phyloP scores from a whole-genome alignment of 1,140 invertebrate genomes.

The Venturia canescens region DNA sequence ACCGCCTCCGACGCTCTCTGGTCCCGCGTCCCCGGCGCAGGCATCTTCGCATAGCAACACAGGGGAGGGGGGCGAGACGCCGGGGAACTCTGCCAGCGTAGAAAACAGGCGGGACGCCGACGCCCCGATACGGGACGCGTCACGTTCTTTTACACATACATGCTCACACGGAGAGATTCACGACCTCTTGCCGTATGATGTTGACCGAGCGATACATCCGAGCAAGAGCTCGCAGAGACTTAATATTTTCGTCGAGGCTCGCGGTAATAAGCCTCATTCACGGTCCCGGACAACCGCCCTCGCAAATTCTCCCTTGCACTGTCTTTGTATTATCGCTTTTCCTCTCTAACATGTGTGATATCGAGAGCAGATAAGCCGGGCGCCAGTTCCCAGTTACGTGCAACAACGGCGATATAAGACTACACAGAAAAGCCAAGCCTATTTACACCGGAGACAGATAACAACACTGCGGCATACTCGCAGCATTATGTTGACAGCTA shows the following conservation, averaged over 20 bases:
- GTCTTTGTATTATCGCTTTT: neutral
- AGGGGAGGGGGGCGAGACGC: constrained; percentile 28
- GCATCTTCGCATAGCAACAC: constrained; percentile 48
- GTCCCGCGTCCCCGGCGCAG: constrained; percentile 14
- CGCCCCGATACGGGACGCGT: constrained; percentile 38
- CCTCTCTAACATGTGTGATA: constrained; percentile 12
- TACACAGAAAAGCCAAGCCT: neutral
- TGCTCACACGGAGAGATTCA: constrained; percentile 8
- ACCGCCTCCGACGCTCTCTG: constrained; percentile 28
- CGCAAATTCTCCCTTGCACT: neutral
- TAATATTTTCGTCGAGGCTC: neutral
- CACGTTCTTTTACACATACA: constrained; percentile 27
- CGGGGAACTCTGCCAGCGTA: constrained; percentile 21
- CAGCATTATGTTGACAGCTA: no score
- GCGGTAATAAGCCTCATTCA: neutral
- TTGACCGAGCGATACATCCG: constrained; percentile 1
- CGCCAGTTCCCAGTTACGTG: constrained; percentile 26
- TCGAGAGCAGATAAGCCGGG: constrained; percentile 34
- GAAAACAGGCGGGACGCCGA: constrained; percentile 45
- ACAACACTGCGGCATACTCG: no score
- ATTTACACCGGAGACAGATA: neutral
- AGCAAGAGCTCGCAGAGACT: constrained; percentile 4
- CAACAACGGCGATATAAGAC: constrained; percentile 32
- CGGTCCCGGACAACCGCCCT: neutral
- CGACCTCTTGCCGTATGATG: constrained; percentile 22